Evolutionary conservation across 1,140 invertebrate genomes (phyloP).

Genomic region (Pantala flavescens): DNA sequence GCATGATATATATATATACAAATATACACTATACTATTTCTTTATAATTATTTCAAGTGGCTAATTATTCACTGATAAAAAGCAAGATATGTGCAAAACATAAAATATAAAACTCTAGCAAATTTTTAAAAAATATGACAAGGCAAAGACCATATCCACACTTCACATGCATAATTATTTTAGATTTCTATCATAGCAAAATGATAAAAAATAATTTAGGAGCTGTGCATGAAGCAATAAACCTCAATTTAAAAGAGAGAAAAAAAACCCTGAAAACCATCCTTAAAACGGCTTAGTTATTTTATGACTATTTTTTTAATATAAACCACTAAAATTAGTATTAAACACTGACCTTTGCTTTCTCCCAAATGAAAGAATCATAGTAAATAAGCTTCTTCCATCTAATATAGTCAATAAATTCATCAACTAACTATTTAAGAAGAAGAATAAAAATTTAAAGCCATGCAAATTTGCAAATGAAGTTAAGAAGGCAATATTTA

Average conservation of each 20-base stretch:
- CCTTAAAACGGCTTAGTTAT: neutral
- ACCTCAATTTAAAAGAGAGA: neutral
- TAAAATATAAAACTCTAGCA: neutral
- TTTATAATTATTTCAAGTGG: no score
- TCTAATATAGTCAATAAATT: no score
- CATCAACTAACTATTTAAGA: no score
- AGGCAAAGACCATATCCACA: neutral
- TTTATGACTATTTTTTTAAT: neutral
- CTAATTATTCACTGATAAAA: neutral
- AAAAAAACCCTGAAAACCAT: neutral
- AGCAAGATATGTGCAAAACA: slow-evolving; percentile 4
- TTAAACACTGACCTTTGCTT: neutral
- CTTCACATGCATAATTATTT: no score
- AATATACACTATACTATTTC: no score
- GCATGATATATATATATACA: no score
- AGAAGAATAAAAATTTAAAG: no score
- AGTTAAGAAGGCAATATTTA: neutral
- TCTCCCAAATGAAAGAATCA: slow-evolving; percentile 2
- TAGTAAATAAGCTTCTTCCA: slow-evolving; percentile 3
- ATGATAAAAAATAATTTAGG: neutral
- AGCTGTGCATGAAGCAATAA: neutral
- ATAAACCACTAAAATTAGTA: neutral
- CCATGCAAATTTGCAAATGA: neutral
- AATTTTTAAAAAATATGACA: neutral
- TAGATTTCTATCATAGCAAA: neutral